Base-by-base conservation (phyloP, 92 coral and sea anemone species). In the Palythoa grandiflora region DNA sequence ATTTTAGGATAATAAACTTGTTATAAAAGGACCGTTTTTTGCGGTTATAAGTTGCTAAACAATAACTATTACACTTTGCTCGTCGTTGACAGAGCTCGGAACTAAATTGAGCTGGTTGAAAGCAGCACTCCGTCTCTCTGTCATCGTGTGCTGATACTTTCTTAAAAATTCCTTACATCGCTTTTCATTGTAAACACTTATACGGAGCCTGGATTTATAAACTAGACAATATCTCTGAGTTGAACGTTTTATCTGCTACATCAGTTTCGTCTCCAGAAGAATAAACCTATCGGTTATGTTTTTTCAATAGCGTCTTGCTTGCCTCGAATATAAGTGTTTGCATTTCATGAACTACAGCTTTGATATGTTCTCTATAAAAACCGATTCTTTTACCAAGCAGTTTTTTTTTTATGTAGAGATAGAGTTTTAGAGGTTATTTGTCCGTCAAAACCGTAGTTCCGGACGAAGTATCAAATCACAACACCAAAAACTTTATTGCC, bases 81-180 rank as follows among this genome's bases (percentile, higher is more conserved):
- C 21, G 57, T 54, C 48, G 61, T 44, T 81, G 5, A 38, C 51
- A 61, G 54, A 47, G 75, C 75, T 70, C 13, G 4, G 11, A 70
- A 70, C 16, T 12, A 70, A 38, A 12, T 21, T 9, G 59, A 77
- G 75, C 14, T 81, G 75, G 28, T 81, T 66, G 86, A 81, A 81
- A 81, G 75, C 86, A 81, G 86, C 86, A 65, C 28, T 81, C 28
- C 63, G 74, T 44, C 48, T 81, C 48, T 81, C 44, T 61, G 40
- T 40, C 75, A n/a, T 80, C 57, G 73, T 65, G 40, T 21, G 57
- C 59, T 80, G 50, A 39, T 15, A 63, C 40, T 68, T 44, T 11
- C 61, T 20, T 50, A 66, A 75, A 66, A 54, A 28, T 12, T 54
- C 68, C 50, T 35, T 60, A 53, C 48, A 81, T 66, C 75, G 36